Conservation (phyloP, 2,113 vertebrate species). For the Trematomus loennbergii region DNA sequence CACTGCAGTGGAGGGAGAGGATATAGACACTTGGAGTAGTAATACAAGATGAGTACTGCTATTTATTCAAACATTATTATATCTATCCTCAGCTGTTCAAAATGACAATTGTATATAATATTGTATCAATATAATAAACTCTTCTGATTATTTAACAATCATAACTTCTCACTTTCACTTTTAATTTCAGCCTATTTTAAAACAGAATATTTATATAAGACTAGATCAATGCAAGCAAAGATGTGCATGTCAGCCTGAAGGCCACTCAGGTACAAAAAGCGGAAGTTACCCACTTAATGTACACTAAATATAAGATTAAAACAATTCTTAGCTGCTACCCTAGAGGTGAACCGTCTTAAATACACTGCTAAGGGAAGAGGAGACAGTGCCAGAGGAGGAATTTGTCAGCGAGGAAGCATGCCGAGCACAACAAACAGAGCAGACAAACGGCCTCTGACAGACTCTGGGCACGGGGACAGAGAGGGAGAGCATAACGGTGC, state of each 20-base stretch:
- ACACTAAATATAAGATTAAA: conserved; percentile 15
- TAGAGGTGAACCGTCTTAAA: conserved; percentile 38
- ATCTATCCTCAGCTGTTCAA: neutral
- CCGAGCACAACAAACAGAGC: conserved; percentile 66
- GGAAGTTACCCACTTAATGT: conserved; percentile 3
- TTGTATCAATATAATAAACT: neutral
- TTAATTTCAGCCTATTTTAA: neutral
- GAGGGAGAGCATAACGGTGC: conserved; percentile 59
- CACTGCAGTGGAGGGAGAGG: conserved; percentile 83
- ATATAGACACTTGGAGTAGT: conserved; percentile 25
- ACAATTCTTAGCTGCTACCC: conserved; percentile 63
- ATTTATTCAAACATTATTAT: neutral
- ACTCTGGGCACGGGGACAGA: conserved; percentile 64
- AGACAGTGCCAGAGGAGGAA: conserved; percentile 29
- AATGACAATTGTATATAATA: neutral
- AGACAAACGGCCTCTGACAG: conserved; percentile 70
- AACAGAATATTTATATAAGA: neutral
- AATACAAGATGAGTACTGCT: neutral
- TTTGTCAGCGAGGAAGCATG: conserved; percentile 54
- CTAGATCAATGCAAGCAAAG: conserved; percentile 53
- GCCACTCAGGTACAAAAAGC: neutral
- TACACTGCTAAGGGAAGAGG: conserved; percentile 36
- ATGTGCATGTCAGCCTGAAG: conserved; percentile 27
- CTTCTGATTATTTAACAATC: neutral
- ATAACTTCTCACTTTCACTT: neutral